Conservation (phyloP, 1,140 invertebrate genomes). For the Telenomus remus region DNA sequence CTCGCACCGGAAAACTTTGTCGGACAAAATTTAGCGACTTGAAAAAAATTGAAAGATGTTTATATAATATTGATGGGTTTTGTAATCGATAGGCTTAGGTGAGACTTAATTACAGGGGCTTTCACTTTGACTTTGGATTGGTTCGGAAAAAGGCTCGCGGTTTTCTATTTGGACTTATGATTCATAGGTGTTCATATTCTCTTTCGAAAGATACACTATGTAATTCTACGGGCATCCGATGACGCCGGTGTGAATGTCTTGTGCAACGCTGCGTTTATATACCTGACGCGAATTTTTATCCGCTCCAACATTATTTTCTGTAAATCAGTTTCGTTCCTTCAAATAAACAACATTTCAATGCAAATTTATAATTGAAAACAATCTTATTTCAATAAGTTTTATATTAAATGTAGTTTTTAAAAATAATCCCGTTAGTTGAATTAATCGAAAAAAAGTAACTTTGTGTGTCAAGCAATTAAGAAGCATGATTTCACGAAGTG, state of each 20-base stretch:
- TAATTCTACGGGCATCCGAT: conserved; percentile 18
- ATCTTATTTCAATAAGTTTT: too few species aligned
- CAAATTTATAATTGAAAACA: too few species aligned
- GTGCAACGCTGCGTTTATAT: conserved; percentile 8
- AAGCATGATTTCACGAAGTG: conserved; percentile 35
- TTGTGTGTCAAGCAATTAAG: conserved; percentile 45
- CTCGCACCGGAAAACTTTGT: conserved; percentile 4
- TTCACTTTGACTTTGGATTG: conserved; percentile 22
- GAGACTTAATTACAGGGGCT: conserved; percentile 18
- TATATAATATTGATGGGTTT: conserved; percentile 33
- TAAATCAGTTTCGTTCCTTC: too few species aligned
- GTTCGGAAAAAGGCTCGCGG: conserved; percentile 8
- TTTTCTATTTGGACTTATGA: conserved; percentile 18
- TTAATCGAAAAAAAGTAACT: conserved; percentile 39
- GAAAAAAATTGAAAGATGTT: conserved; percentile 14
- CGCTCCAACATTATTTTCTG: not conserved
- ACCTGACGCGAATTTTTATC: conserved; percentile 15
- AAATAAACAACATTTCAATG: too few species aligned
- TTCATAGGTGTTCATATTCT: conserved; percentile 26
- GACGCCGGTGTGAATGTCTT: conserved; percentile 12
- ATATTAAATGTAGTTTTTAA: too few species aligned
- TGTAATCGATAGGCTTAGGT: conserved; percentile 14
- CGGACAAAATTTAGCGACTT: conserved; percentile 1
- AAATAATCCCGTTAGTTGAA: too few species aligned
- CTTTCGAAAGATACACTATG: conserved; percentile 18